Evolutionary conservation across 92 coral and sea anemone genomes (phyloP).

Genomic region (Palythoa grandis): DNA sequence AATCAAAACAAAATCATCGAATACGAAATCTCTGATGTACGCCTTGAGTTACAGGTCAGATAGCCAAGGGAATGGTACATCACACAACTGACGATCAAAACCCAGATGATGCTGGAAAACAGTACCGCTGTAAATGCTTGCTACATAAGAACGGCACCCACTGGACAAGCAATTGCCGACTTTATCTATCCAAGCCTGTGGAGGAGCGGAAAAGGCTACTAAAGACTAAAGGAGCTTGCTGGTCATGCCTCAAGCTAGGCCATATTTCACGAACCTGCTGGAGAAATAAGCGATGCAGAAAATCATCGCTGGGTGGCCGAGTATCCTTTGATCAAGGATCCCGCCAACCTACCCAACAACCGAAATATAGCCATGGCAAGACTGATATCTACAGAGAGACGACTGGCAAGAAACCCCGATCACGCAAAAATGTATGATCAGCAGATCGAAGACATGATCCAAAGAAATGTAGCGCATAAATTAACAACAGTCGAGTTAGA

Average conservation of each 20-base stretch:
- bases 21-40: constrained; percentile 7
- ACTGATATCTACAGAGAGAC: no score
- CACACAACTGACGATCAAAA: constrained; percentile 11
- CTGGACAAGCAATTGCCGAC: constrained; percentile 53
- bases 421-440: no score
- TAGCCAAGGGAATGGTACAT: constrained; percentile 2
- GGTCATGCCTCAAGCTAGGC: constrained; percentile 3
- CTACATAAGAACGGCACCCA: constrained; percentile 31
- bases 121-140: constrained; percentile 5
- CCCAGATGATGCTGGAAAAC: background rate
- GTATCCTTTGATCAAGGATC: no score
- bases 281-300: background rate
- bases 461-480: no score
- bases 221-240: background rate
- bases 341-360: no score
- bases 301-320: no score
- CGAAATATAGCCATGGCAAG: no score
- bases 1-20: constrained; percentile 25
- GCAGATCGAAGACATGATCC: no score
- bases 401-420: no score
- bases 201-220: constrained; percentile 39
- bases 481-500: no score
- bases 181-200: constrained; percentile 50
- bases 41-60: constrained; percentile 3
- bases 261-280: constrained; percentile 16